Evolutionary conservation across 2,113 vertebrate genomes (phyloP), one percentile per base, ranked within the genome.

Genomic region (human): DNA sequence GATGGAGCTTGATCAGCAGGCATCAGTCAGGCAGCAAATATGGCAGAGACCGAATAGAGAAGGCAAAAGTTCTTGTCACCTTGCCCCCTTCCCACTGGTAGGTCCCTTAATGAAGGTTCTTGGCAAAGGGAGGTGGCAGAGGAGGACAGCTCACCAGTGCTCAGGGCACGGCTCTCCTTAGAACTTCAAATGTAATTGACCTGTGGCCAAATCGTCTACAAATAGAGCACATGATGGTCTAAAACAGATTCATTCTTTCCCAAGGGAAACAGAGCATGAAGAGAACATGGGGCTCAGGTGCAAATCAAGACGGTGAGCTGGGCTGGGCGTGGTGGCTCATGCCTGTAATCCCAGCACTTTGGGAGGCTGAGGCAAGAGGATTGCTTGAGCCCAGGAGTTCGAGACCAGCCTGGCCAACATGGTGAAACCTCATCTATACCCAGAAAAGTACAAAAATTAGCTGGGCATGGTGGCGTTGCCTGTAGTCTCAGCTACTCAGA

Each of bases 171-270:
- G 20, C 55, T 43, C 72, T 88, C 70, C 85, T 91, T 84, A 78
- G 85, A 94, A 88, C 57, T 78, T 88, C 45, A 85, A 84, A 91
- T 50, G 38, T 32, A 92, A 76, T 87, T 83, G 43, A 20, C 64
- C 61, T 88, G 70, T 80, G 91, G 64, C 57, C 75, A 92, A 48
- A 92, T 64, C 75, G 50, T 76, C 76, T 64, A 38, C 38, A 72
- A 75, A 81, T 50, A 72, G 48, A 72, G 35, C 50, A 81, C 43
- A 32, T 25, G 9, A 52, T 93, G 85, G 45, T 86, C 85, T 93
- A 23, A 40, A 83, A 94, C 25, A 86, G 50, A 84, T 87, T 85
- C 57, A n/a, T 81, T 94, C 59, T 93, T 93, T 93, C 64, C 88
- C 81, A 48, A 87, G n/a, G n/a, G 45, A 80, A 95, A 73, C 30